Base-by-base conservation (phyloP, 2,113 vertebrate species). In the Upupa epops region DNA sequence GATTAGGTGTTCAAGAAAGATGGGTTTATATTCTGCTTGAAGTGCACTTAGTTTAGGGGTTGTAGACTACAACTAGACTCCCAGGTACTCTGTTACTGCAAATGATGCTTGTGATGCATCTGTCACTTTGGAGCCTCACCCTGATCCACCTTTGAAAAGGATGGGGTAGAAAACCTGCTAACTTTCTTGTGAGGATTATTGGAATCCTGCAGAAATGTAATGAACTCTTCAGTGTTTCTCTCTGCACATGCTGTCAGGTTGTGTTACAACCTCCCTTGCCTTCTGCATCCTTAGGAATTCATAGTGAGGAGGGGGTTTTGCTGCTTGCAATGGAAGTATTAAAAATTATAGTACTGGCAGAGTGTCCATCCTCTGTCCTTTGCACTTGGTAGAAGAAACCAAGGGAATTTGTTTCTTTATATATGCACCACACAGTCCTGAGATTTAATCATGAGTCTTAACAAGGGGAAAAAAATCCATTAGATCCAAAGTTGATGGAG, bases 71-170 rank as follows among this genome's bases (percentile, higher is more conserved):
- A 3, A 11, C 45, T 71, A 34, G 13, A 19, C 61, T 58, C 49
- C 34, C 10, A 5, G 3, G 6, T 61, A 9, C 40, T 6, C 0
- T 15, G 6, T 40, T 65, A 46, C 32, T 48, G 18, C 42, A 24
- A 60, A 45, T 1, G 5, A 49, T 34, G 28, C 36, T 34, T 24
- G 16, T 68, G 90, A 10, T 61, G 65, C 6, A 24, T 36, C 56
- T 40, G 19, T 56, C 69, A 8, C n/a, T 64, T 46, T 37, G 31
- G n/a, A 51, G 75, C n/a, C 45, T 66, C 48, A 13, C 20, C 32
- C 58, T 24, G 32, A 17, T 22, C 52, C 24, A n/a, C n/a, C 40
- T 56, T 56, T n/a, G 37, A 37, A 51, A 63, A 64, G 8, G 18
- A 21, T 6, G 5, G n/a, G 31, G 28, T 9, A 11, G n/a, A 16